A percentile compares a stretch with the other conserved stretches of the same genome.
Evolutionary conservation across 2,888 invertebrate genomes (phyloP).

Genomic region (Coenonympha arcania): DNA sequence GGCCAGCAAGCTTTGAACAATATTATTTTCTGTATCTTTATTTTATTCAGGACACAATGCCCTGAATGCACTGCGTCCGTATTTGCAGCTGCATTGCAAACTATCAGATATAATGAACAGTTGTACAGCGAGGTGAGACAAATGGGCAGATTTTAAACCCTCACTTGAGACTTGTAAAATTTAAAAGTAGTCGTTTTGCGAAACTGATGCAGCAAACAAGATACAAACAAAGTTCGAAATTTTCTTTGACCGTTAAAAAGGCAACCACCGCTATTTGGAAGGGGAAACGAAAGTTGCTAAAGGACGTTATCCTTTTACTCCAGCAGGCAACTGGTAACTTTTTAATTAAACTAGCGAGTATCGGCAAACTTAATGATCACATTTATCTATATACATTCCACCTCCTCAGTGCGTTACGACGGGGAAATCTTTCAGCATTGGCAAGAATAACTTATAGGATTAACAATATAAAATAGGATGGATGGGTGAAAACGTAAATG

Average conservation of each 20-base stretch:
- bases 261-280: not conserved
- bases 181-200: too few relatives aligned
- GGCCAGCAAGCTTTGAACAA: too few relatives aligned
- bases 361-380: constrained; percentile 55
- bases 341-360: constrained; percentile 62
- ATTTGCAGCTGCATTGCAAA: too few relatives aligned
- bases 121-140: too few relatives aligned
- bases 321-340: constrained; percentile 53
- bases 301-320: constrained; percentile 18
- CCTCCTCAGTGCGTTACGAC: constrained; percentile 43
- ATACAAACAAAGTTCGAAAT: not conserved
- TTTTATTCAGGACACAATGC: too few relatives aligned
- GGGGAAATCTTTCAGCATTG: constrained; percentile 58
- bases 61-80: too few relatives aligned
- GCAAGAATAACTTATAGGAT: constrained; percentile 62
- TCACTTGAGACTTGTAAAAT: too few relatives aligned
- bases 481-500: constrained; percentile 32
- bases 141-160: too few relatives aligned
- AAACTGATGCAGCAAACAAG: too few relatives aligned
- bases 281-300: constrained; percentile 16
- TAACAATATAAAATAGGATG: constrained; percentile 59
- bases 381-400: constrained; percentile 62
- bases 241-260: constrained; percentile 5
- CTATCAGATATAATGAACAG: too few relatives aligned
- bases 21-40: too few relatives aligned